These are phyloP conservation scores for Himantopus leucocephalus DNA, from an alignment of 2,113 vertebrate genomes.

Conservation along the genomic window DNA sequence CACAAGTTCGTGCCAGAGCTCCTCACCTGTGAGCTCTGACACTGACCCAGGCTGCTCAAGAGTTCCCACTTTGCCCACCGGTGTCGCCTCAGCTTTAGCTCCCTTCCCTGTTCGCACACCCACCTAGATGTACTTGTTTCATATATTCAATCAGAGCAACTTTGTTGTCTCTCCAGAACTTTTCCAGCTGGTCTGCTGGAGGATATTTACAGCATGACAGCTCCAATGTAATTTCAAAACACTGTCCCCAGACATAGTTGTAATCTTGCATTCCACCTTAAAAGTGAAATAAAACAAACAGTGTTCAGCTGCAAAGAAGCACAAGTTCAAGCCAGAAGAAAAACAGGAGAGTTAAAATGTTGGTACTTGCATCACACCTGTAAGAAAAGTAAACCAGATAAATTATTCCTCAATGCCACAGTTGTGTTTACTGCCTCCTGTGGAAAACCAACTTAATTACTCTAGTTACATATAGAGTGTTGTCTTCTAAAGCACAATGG, in stretches of 20 bases:
- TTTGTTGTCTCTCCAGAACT: slow-evolving; percentile 86
- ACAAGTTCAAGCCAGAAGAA: background rate
- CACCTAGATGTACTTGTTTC: slow-evolving; percentile 92
- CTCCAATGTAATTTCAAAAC: slow-evolving; percentile 92
- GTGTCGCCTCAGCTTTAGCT: background rate
- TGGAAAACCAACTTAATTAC: background rate
- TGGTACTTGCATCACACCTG: background rate
- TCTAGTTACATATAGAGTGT: background rate
- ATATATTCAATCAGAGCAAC: slow-evolving; percentile 86
- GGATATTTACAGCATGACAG: slow-evolving; percentile 96
- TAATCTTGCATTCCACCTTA: slow-evolving; percentile 98
- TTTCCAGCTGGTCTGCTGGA: slow-evolving; percentile 73
- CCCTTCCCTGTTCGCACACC: background rate
- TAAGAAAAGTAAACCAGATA: background rate
- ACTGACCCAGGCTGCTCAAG: background rate
- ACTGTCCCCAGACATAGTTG: slow-evolving; percentile 93
- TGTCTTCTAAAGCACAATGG: background rate
- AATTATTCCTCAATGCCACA: background rate
- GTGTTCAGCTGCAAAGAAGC: background rate
- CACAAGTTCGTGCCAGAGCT: background rate
- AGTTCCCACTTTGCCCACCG: background rate
- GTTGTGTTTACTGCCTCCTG: background rate
- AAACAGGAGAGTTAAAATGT: background rate
- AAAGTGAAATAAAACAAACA: slow-evolving; percentile 35
- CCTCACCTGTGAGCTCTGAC: background rate